Evolutionary conservation across 1,140 invertebrate species (phyloP).

Genomic region (Ditylenchus dipsaci): DNA sequence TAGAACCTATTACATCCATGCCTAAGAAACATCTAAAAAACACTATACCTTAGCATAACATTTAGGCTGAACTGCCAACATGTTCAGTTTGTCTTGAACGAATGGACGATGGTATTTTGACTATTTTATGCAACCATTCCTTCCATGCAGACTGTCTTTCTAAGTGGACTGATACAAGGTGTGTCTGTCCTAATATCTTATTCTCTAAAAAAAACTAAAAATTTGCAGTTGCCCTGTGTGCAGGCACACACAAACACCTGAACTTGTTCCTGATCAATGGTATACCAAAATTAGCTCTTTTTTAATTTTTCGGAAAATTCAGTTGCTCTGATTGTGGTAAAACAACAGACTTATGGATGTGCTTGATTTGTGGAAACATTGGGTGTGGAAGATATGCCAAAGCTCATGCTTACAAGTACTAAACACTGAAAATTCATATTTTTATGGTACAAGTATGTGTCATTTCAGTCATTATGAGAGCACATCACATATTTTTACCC

Average conservation of each 20-base stretch:
- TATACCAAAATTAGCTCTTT: slow-evolving; percentile 60
- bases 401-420: slow-evolving; percentile 70
- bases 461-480: slow-evolving; percentile 75
- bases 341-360: slow-evolving; percentile 87
- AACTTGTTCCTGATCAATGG: slow-evolving; percentile 74
- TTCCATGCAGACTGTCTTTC: slow-evolving; percentile 90
- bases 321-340: slow-evolving; percentile 69
- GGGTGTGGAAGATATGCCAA: slow-evolving; percentile 82
- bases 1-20: too few relatives aligned
- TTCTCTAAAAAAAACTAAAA: background rate
- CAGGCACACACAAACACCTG: slow-evolving; percentile 75
- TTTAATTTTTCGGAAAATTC: too few relatives aligned
- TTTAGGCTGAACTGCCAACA: slow-evolving; percentile 89
- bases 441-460: background rate
- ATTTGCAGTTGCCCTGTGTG: slow-evolving; percentile 66
- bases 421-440: too few relatives aligned
- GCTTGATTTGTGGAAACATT: slow-evolving; percentile 93
- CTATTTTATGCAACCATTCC: slow-evolving; percentile 95
- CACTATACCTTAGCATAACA: background rate
- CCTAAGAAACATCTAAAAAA: too few relatives aligned
- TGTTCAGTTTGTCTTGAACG: slow-evolving; percentile 93
- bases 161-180: slow-evolving; percentile 88
- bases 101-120: slow-evolving; percentile 87
- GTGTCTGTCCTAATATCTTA: slow-evolving; percentile 4
- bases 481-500: slow-evolving; percentile 91